These are phyloP conservation scores for Sinodicranocentrus sp. DNA, from an alignment of 2,888 invertebrate species.

Conservation along the genomic window DNA sequence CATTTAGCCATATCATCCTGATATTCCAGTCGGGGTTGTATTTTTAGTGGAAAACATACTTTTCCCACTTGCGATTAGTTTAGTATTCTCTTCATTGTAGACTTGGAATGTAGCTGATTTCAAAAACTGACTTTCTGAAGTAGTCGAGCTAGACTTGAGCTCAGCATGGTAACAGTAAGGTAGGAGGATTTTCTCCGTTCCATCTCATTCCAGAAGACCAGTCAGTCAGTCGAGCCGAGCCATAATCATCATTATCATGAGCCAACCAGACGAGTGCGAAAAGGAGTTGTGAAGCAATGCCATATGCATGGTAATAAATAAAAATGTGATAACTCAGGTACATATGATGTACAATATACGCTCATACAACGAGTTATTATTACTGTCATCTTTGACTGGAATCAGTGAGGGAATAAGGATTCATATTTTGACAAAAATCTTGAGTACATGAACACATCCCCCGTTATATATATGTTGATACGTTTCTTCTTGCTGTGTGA, in stretches of 20 bases:
- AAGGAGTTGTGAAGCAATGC: slow-evolving; percentile 21
- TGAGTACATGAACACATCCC: neutral
- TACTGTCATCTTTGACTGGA: slow-evolving; percentile 14
- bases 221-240: slow-evolving; percentile 15
- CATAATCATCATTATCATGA: slow-evolving; percentile 27
- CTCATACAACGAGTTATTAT: slow-evolving; percentile 46
- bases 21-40: slow-evolving; percentile 13
- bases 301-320: slow-evolving; percentile 52
- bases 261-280: slow-evolving; percentile 13
- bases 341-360: too few relatives aligned
- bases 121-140: slow-evolving; percentile 9
- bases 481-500: neutral
- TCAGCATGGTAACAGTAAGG: slow-evolving; percentile 61
- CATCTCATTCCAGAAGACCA: slow-evolving; percentile 26
- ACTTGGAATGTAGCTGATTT: slow-evolving; percentile 6
- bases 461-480: neutral
- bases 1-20: slow-evolving; percentile 33
- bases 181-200: slow-evolving; percentile 60
- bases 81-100: neutral
- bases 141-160: neutral
- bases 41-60: slow-evolving; percentile 19
- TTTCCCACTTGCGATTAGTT: slow-evolving; percentile 17
- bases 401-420: neutral
- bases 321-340: slow-evolving; percentile 59
- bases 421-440: slow-evolving; percentile 32